Percentiles rank a stretch among this genome's conserved stretches.
Conservation (phyloP, 2,113 vertebrate species). For the Strix uralensis region DNA sequence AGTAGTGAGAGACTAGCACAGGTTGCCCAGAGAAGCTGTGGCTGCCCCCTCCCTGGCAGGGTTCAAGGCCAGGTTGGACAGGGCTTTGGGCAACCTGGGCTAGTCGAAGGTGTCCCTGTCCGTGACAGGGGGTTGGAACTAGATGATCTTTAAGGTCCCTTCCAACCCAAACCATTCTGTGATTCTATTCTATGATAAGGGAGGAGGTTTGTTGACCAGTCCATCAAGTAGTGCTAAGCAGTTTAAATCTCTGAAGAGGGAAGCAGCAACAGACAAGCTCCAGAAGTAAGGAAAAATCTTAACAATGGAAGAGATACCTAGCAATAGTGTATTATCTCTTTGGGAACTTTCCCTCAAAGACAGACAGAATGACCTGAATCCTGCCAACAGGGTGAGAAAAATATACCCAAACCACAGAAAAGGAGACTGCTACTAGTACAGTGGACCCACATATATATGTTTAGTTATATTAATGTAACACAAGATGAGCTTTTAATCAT, state of each 20-base stretch:
- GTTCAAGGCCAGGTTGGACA: no score
- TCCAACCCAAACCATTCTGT: no score
- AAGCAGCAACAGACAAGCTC: not conserved
- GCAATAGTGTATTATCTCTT: not conserved
- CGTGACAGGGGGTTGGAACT: no score
- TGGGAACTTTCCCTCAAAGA: not conserved
- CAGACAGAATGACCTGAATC: not conserved
- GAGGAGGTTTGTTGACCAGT: not conserved
- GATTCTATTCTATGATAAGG: no score
- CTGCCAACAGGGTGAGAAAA: not conserved
- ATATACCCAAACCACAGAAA: not conserved
- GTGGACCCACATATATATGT: no score
- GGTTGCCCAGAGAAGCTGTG: no score
- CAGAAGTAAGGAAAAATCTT: not conserved
- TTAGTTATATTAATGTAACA: not conserved
- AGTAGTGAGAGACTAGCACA: no score
- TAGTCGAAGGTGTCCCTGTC: no score
- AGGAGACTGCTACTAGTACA: not conserved
- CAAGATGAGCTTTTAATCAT: not conserved
- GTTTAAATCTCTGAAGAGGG: not conserved
- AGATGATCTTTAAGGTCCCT: no score
- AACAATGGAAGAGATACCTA: not conserved
- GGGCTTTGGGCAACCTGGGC: no score
- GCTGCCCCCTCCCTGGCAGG: no score
- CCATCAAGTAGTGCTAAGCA: not conserved